These are phyloP conservation scores for Eolophus roseicapilla DNA, from an alignment of 2,113 vertebrate genomes.

Conservation along the genomic window DNA sequence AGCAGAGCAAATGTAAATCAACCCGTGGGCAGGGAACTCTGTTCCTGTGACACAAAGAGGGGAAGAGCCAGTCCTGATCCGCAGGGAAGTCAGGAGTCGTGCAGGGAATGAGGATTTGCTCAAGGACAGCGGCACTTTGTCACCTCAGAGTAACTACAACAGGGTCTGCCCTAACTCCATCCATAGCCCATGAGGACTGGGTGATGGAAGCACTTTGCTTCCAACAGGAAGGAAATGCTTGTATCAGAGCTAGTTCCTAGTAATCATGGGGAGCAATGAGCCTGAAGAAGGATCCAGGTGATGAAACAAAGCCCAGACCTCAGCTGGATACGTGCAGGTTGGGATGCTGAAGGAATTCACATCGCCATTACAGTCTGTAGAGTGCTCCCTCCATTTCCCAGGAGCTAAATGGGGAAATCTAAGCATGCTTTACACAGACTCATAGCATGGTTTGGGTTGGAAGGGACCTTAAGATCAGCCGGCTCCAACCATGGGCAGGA, in stretches of 20 bases:
- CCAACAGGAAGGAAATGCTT: neutral
- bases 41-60: too few species aligned
- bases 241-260: neutral
- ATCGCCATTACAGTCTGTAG: accelerated
- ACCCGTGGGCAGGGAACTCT: accelerated
- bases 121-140: too few species aligned
- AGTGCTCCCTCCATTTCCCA: neutral
- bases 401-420: accelerated
- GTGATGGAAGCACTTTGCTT: too few species aligned
- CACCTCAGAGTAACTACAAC: accelerated
- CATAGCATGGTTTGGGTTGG: neutral
- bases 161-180: neutral
- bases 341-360: too few species aligned
- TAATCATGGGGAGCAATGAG: neutral
- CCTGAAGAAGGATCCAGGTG: neutral
- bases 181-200: neutral
- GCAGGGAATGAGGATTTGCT: neutral
- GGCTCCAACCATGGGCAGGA: neutral
- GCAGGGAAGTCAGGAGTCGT: accelerated
- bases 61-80: neutral
- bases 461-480: neutral
- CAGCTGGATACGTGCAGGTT: accelerated
- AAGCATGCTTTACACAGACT: accelerated
- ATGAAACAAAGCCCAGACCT: neutral
- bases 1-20: accelerated